Conservation (phyloP, 1,140 invertebrate genomes). For the Aphis gossypii region DNA sequence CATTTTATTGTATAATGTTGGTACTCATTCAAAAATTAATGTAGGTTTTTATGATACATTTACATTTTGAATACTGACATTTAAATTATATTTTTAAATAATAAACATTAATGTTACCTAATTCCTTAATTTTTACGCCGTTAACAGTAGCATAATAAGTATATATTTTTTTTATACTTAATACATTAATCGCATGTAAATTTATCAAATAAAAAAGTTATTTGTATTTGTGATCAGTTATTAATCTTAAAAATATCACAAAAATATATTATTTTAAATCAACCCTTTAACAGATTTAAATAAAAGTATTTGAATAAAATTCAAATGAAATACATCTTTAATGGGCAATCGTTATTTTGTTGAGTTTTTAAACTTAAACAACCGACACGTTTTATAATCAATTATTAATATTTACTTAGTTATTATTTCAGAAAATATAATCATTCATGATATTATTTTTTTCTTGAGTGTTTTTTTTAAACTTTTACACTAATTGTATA, state of each 20-base stretch:
- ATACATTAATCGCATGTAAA: no score
- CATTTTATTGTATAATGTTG: no score
- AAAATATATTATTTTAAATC: background rate
- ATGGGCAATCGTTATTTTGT: background rate
- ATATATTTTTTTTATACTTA: no score
- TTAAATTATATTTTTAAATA: no score
- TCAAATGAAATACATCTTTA: background rate
- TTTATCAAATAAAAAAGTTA: background rate
- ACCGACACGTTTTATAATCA: background rate
- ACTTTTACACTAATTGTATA: background rate
- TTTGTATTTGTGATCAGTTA: background rate
- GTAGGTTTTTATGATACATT: no score
- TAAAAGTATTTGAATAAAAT: no score
- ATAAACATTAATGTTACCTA: no score
- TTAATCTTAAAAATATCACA: background rate
- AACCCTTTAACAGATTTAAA: no score
- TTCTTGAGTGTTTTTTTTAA: background rate
- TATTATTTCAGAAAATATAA: background rate
- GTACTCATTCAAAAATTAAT: no score
- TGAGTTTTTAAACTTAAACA: background rate
- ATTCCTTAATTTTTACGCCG: no score
- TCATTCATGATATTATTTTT: background rate
- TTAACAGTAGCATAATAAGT: no score
- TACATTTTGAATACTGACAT: no score
- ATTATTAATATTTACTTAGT: background rate